Evolutionary conservation across 2,113 vertebrate genomes (phyloP).

Genomic region (Erythrocercus mccallii): DNA sequence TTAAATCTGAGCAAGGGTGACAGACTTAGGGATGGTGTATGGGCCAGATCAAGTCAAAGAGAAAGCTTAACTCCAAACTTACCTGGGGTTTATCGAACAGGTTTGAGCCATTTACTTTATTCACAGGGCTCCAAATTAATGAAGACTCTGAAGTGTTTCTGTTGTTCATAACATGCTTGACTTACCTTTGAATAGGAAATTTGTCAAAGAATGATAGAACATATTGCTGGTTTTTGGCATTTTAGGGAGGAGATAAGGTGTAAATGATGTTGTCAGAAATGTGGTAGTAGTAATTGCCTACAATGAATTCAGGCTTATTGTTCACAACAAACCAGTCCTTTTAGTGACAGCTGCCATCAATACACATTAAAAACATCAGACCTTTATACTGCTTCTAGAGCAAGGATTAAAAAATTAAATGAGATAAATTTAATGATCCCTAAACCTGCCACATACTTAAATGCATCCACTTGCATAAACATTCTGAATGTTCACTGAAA

Average conservation of each 20-base stretch:
- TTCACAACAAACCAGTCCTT: not conserved
- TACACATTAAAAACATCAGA: slow-evolving; percentile 26
- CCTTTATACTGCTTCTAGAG: not conserved
- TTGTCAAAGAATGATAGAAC: not conserved
- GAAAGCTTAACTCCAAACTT: not conserved
- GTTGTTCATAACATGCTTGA: not conserved
- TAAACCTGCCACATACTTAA: not conserved
- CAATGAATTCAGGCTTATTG: not conserved
- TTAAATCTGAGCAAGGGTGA: not conserved
- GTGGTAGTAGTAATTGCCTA: not conserved
- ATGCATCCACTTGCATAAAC: not conserved
- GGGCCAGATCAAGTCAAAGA: not conserved
- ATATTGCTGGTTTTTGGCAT: not conserved
- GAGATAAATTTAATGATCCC: not conserved
- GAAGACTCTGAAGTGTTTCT: not conserved
- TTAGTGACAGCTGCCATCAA: slow-evolving; percentile 13
- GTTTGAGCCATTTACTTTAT: not conserved
- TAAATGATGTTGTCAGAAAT: slow-evolving; percentile 7
- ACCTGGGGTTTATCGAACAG: not conserved
- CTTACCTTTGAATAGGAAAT: not conserved
- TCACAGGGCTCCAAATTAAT: not conserved
- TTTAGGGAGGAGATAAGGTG: slow-evolving; percentile 8
- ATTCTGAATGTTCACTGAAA: not conserved
- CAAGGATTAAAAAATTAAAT: not conserved
- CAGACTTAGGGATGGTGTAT: not conserved